These are phyloP conservation scores for Porites rus DNA, from an alignment of 92 coral and sea anemone genomes.

Conservation along the genomic window DNA sequence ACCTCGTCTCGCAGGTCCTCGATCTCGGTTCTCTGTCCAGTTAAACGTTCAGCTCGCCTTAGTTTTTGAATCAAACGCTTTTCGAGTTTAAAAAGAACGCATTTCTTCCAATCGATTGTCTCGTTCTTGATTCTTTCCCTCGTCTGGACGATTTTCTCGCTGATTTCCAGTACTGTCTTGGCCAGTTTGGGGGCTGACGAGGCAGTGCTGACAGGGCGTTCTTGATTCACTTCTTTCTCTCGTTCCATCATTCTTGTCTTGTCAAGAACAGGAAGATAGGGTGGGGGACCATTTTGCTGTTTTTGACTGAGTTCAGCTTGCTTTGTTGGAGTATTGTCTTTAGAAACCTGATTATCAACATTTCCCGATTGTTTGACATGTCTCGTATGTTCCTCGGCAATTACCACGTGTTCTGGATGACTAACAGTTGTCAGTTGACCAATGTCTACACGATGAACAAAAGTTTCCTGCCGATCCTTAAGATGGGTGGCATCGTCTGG, in stretches of 20 bases:
- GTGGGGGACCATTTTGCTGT: conserved; percentile 14
- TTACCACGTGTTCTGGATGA: too few relatives aligned
- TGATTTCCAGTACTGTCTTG: conserved; percentile 34
- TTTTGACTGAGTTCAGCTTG: neutral
- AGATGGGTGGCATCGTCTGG: neutral
- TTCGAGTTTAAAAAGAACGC: conserved; percentile 26
- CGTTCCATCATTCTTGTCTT: neutral
- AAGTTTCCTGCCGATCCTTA: neutral
- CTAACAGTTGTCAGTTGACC: neutral
- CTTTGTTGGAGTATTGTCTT: neutral
- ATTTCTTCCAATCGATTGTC: conserved; percentile 41
- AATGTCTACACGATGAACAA: neutral
- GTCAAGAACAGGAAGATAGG: conserved; percentile 13
- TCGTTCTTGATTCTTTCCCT: conserved; percentile 37
- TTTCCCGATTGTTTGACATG: neutral
- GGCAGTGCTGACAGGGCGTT: neutral
- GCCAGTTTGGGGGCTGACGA: conserved; percentile 12
- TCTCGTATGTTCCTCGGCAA: neutral
- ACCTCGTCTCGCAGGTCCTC: conserved; percentile 27
- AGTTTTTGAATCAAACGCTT: conserved; percentile 13
- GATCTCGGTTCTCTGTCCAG: conserved; percentile 39
- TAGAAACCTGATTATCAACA: neutral
- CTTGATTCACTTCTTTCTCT: neutral
- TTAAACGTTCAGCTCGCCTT: conserved; percentile 29
- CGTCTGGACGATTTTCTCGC: conserved; percentile 39